Evolutionary conservation across 2,113 vertebrate genomes (phyloP).

Genomic region (Lampris megalopsis): DNA sequence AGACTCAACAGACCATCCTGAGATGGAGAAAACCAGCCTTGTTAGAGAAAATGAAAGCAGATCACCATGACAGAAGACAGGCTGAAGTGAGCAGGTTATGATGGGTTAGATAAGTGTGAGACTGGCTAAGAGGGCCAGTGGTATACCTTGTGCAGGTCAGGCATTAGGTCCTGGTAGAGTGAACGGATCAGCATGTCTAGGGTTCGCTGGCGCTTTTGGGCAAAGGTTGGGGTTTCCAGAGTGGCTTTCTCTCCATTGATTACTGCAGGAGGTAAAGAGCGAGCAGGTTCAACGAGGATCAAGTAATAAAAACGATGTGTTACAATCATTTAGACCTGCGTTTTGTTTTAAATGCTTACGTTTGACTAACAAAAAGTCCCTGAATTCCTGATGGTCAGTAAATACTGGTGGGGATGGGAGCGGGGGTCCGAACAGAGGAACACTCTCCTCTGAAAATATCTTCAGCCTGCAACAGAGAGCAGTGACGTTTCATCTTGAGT

Average conservation of each 20-base stretch:
- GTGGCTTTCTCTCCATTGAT: slow-evolving; percentile 99
- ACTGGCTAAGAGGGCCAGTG: background rate
- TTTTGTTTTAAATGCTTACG: slow-evolving; percentile 80
- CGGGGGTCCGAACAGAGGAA: slow-evolving; percentile 96
- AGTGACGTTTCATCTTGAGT: background rate
- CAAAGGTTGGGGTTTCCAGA: slow-evolving; percentile 97
- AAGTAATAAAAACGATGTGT: background rate
- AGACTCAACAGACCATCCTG: background rate
- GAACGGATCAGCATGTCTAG: slow-evolving; percentile 98
- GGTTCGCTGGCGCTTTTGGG: slow-evolving; percentile 97
- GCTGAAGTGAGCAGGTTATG: background rate
- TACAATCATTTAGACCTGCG: too few species aligned
- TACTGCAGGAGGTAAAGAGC: slow-evolving; percentile 79
- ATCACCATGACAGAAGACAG: background rate
- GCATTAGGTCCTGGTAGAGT: slow-evolving; percentile 95
- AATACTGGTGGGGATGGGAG: slow-evolving; percentile 96
- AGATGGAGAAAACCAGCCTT: background rate
- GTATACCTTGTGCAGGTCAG: slow-evolving; percentile 94
- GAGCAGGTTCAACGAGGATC: background rate
- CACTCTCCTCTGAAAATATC: slow-evolving; percentile 99
- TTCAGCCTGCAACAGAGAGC: slow-evolving; percentile 87
- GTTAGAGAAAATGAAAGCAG: background rate
- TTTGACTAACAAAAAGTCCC: slow-evolving; percentile 99
- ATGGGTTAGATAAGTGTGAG: background rate
- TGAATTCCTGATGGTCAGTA: slow-evolving; percentile 99